Evolutionary conservation across 2,888 invertebrate genomes (phyloP).

Genomic region (Tetheella fluctuosa): DNA sequence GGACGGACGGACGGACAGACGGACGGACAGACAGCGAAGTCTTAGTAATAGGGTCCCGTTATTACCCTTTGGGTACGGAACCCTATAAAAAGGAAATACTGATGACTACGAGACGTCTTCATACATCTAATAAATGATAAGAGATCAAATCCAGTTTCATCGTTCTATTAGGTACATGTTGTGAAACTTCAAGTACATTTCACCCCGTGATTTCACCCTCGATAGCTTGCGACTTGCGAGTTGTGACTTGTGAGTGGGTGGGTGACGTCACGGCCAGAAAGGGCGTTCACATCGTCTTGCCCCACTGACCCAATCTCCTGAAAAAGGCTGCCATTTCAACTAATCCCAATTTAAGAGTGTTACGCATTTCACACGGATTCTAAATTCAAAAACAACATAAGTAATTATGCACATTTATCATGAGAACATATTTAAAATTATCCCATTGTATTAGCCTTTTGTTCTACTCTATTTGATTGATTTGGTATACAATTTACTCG

Average conservation of each 20-base stretch:
- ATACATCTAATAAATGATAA: not conserved
- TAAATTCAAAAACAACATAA: conserved; percentile 28
- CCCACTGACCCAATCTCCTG: conserved; percentile 49
- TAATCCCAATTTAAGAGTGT: conserved; percentile 30
- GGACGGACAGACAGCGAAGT: no score
- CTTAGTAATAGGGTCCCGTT: no score
- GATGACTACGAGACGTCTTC: not conserved
- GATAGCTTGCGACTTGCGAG: conserved; percentile 34
- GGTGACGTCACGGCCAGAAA: conserved; percentile 47
- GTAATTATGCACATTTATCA: conserved; percentile 17
- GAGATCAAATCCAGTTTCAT: not conserved
- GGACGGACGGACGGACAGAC: no score
- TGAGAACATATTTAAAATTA: not conserved
- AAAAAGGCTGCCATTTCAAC: conserved; percentile 34
- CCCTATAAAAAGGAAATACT: no score
- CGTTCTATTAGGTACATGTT: conserved; percentile 19
- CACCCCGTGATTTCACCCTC: no score
- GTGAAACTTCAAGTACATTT: conserved; percentile 35
- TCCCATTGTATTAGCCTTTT: not conserved
- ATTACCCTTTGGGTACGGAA: no score
- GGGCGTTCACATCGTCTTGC: conserved; percentile 55
- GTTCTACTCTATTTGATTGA: not conserved
- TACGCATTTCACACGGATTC: conserved; percentile 25
- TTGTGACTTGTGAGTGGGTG: conserved; percentile 22
- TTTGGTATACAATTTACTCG: no score